Conservation (phyloP, 92 coral and sea anemone species). For the Epizoanthus rinbou region DNA sequence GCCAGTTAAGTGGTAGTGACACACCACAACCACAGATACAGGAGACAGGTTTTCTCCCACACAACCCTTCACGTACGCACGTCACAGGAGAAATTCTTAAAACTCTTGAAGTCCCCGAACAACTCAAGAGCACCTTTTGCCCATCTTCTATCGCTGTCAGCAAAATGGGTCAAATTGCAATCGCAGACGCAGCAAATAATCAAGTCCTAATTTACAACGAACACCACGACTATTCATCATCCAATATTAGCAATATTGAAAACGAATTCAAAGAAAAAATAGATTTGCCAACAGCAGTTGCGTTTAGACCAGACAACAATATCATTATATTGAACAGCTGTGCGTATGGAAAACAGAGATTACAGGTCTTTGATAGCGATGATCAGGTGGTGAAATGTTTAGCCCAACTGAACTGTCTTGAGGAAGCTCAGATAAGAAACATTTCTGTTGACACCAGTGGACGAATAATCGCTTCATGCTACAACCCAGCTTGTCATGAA, state of each 20-base stretch:
- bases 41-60: not conserved
- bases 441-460: slow-evolving; percentile 24
- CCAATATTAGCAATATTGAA: not conserved
- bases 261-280: not conserved
- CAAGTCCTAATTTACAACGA: not conserved
- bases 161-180: slow-evolving; percentile 18
- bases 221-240: not conserved
- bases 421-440: not conserved
- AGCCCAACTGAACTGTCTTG: not conserved
- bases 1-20: not conserved
- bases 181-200: slow-evolving; percentile 4
- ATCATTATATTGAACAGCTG: slow-evolving; percentile 5
- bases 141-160: slow-evolving; percentile 22
- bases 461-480: slow-evolving; percentile 9
- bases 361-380: not conserved
- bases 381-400: not conserved
- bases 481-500: not conserved
- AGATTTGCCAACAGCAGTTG: not conserved
- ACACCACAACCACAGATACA: not conserved
- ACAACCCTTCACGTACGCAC: not conserved
- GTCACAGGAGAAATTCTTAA: not conserved
- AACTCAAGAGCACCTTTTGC: slow-evolving; percentile 3
- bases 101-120: slow-evolving; percentile 23
- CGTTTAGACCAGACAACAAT: slow-evolving; percentile 3
- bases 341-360: too few species aligned